These are phyloP conservation scores for Gnathonemus longibarbis DNA, from an alignment of 2,113 vertebrate genomes.

Conservation along the genomic window DNA sequence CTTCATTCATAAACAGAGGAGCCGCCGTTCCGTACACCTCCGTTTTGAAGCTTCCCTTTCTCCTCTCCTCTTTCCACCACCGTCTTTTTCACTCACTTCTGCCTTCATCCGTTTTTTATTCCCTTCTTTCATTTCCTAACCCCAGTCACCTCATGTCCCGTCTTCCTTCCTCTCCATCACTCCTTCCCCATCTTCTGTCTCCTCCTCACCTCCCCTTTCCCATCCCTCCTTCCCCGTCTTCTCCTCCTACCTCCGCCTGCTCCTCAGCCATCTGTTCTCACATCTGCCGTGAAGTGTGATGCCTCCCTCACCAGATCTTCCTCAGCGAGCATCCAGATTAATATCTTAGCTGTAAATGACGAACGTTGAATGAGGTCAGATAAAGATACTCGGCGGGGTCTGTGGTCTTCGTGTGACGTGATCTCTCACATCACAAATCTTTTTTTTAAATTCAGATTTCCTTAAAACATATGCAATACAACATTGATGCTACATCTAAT, in stretches of 20 bases:
- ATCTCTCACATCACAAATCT: background rate
- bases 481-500: background rate
- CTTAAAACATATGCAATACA: background rate
- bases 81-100: background rate
- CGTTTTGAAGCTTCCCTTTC: background rate
- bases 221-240: background rate
- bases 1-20: background rate
- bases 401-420: background rate
- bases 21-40: background rate
- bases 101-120: background rate
- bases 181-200: background rate
- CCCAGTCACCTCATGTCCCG: background rate
- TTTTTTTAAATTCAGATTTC: background rate
- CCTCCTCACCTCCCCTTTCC: background rate
- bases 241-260: background rate
- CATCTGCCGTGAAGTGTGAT: background rate
- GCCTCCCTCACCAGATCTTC: background rate
- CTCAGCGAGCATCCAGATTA: background rate
- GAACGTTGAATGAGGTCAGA: background rate
- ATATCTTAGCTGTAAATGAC: background rate
- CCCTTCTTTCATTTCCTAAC: background rate
- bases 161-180: background rate
- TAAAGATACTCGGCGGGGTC: background rate
- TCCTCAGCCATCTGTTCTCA: background rate
- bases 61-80: background rate